These are phyloP conservation scores for Corythornis vintsioides DNA, from an alignment of 2,113 vertebrate species.

Conservation along the genomic window DNA sequence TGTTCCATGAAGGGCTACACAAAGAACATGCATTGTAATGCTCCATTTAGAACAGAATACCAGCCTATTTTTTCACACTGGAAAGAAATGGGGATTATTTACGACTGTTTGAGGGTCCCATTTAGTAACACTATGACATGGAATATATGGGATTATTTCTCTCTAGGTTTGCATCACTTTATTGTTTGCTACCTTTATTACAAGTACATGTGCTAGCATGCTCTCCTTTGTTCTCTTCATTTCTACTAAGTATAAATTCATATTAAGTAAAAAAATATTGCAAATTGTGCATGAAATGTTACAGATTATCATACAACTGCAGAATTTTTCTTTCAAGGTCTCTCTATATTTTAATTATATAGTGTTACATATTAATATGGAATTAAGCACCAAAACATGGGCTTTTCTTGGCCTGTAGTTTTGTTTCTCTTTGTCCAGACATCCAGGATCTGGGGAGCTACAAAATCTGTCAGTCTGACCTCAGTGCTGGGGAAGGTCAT, in stretches of 20 bases:
- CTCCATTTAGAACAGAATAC: background rate
- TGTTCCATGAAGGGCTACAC: constrained; percentile 2
- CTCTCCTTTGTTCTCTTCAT: background rate
- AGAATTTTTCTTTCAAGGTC: background rate
- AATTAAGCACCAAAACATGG: background rate
- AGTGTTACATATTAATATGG: background rate
- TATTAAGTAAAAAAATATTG: background rate
- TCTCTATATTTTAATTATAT: background rate
- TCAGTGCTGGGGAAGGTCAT: too few relatives aligned
- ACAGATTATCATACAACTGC: background rate
- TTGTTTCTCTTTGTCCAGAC: background rate
- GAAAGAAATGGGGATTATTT: constrained; percentile 26
- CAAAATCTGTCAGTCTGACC: too few relatives aligned
- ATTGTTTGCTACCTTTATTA: background rate
- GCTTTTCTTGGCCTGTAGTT: background rate
- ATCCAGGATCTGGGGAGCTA: too few relatives aligned
- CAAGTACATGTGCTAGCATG: background rate
- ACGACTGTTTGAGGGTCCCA: background rate
- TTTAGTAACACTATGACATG: background rate
- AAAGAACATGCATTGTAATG: constrained; percentile 9
- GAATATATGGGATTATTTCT: background rate
- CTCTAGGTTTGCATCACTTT: background rate
- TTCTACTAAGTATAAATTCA: background rate
- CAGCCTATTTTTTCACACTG: background rate
- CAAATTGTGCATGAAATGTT: background rate